These are phyloP conservation scores for Drosophila kokeensis DNA, from an alignment of 2,888 invertebrate genomes.

Conservation along the genomic window DNA sequence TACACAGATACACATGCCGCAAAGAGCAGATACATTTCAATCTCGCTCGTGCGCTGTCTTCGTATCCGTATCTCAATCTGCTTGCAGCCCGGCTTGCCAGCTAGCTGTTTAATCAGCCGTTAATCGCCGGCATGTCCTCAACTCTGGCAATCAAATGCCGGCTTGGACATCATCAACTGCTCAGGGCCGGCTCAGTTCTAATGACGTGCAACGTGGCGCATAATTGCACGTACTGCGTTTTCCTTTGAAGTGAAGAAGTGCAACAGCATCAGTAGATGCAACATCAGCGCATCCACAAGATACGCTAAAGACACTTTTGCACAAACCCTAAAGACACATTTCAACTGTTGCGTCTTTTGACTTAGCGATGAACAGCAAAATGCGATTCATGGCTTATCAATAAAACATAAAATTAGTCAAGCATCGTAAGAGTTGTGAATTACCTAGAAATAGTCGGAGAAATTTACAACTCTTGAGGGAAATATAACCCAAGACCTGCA, in stretches of 20 bases:
- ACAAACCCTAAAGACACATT: constrained; percentile 51
- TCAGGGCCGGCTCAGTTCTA: constrained; percentile 54
- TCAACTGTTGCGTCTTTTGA: constrained; percentile 21
- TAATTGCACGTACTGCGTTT: constrained; percentile 74
- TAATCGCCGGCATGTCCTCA: constrained; percentile 68
- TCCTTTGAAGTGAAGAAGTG: constrained; percentile 57
- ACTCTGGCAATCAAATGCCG: constrained; percentile 53
- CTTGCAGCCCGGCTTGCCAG: background rate
- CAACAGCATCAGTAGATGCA: constrained; percentile 23
- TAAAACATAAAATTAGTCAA: background rate
- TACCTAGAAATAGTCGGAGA: background rate
- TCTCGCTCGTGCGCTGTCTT: constrained; percentile 40
- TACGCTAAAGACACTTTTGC: constrained; percentile 56
- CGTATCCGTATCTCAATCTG: constrained; percentile 60
- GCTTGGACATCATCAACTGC: constrained; percentile 49
- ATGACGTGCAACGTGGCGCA: constrained; percentile 70
- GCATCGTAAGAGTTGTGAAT: background rate
- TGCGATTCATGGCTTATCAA: background rate
- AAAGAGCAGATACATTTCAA: constrained; percentile 69
- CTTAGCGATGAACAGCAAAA: constrained; percentile 6
- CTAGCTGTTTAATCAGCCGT: constrained; percentile 68
- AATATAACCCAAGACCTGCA: background rate
- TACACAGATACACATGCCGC: constrained; percentile 27
- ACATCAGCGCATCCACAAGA: constrained; percentile 22
- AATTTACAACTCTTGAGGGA: background rate